These are phyloP conservation scores for Agrochola lota DNA, from an alignment of 2,888 invertebrate species.

Conservation along the genomic window DNA sequence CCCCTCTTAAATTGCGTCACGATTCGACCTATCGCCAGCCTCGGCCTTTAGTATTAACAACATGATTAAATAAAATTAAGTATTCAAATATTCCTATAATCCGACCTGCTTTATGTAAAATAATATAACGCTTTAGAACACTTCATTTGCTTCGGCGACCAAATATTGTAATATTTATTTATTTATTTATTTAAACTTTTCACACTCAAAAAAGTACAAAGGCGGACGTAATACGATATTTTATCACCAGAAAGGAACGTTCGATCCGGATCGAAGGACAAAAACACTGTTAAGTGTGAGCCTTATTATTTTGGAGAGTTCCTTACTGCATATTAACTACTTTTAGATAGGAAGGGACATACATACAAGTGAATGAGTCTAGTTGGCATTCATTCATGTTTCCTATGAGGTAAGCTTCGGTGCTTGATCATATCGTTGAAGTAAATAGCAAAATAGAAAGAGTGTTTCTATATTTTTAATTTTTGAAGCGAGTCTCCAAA, in stretches of 20 bases:
- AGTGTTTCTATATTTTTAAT: neutral
- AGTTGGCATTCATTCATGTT: neutral
- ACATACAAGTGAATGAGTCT: neutral
- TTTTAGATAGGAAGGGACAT: neutral
- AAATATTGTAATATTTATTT: constrained; percentile 74
- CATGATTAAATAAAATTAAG: constrained; percentile 17
- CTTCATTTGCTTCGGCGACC: constrained; percentile 65
- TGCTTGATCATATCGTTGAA: neutral
- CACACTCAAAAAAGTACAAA: no score
- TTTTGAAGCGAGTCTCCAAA: constrained; percentile 37
- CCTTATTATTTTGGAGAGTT: constrained; percentile 20
- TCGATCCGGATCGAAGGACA: constrained; percentile 77
- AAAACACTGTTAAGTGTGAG: constrained; percentile 55
- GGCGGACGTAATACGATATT: constrained; percentile 81
- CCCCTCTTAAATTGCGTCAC: constrained; percentile 20
- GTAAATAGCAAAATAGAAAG: neutral
- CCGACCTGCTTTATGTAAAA: constrained; percentile 50
- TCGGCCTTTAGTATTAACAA: constrained; percentile 7
- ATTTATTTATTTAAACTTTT: no score
- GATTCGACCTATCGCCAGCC: neutral
- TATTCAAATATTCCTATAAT: constrained; percentile 47
- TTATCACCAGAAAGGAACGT: constrained; percentile 70
- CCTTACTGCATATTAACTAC: neutral
- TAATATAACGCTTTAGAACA: constrained; percentile 63
- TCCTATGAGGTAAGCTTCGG: neutral